Percentiles rank a stretch among this genome's conserved stretches.
These are phyloP conservation scores for Verasper variegatus DNA, from an alignment of 2,113 vertebrate species.

Conservation along the genomic window DNA sequence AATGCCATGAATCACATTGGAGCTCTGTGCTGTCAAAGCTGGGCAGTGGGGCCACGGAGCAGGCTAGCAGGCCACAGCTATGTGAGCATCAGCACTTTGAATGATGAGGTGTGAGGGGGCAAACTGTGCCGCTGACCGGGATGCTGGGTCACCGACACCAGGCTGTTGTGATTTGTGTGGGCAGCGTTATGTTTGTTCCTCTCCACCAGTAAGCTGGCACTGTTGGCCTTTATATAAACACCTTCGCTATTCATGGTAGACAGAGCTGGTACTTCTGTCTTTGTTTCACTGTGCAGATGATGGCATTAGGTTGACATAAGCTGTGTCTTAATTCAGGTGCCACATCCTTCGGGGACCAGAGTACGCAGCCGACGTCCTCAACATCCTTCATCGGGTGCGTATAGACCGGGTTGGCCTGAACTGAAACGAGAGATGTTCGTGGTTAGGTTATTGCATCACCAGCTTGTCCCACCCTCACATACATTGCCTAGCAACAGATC, in stretches of 20 bases:
- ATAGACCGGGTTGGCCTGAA: too few species aligned
- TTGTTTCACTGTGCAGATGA: constrained; percentile 30
- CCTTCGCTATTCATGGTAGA: background rate
- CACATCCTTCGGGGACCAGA: too few species aligned
- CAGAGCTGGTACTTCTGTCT: constrained; percentile 25
- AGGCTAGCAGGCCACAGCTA: constrained; percentile 24
- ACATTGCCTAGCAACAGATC: too few species aligned
- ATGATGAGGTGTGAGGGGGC: constrained; percentile 39
- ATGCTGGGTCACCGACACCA: constrained; percentile 50
- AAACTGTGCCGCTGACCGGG: constrained; percentile 34
- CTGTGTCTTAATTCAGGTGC: too few species aligned
- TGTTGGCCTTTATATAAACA: background rate
- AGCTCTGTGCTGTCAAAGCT: constrained; percentile 48
- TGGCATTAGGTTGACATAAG: background rate
- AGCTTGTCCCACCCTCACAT: too few species aligned
- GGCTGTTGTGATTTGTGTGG: constrained; percentile 42
- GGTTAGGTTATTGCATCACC: too few species aligned
- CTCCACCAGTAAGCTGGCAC: constrained; percentile 20
- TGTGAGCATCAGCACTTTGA: constrained; percentile 34
- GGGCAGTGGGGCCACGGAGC: constrained; percentile 24
- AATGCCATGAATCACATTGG: constrained; percentile 73
- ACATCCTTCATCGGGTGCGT: too few species aligned
- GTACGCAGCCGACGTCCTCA: too few species aligned
- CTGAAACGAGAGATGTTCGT: too few species aligned
- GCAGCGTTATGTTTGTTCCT: constrained; percentile 34